Conservation (phyloP, 2,888 invertebrate species). For the Muschampia plurimacula region DNA sequence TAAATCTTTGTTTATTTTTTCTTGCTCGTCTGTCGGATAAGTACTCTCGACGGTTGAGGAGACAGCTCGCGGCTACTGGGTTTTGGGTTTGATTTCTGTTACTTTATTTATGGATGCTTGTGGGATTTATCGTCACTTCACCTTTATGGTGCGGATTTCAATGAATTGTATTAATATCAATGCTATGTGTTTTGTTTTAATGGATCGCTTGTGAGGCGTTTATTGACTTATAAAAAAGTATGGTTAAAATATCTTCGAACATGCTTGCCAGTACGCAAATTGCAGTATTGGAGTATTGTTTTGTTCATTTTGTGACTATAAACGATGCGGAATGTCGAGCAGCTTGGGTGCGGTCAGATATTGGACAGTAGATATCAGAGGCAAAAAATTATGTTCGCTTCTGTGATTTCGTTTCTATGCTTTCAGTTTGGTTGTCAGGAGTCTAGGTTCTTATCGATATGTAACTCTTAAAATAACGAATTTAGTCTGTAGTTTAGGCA, state of each 20-base stretch:
- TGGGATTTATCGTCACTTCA: conserved; percentile 63
- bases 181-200: conserved; percentile 26
- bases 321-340: neutral
- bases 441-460: too few relatives aligned
- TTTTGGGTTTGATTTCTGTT: conserved; percentile 61
- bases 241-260: neutral
- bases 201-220: neutral
- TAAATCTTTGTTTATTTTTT: conserved; percentile 70
- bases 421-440: too few relatives aligned
- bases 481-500: too few relatives aligned
- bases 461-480: too few relatives aligned
- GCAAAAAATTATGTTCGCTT: neutral
- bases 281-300: neutral
- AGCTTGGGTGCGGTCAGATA: neutral
- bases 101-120: conserved; percentile 58
- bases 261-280: neutral
- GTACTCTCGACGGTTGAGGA: conserved; percentile 58
- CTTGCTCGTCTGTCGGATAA: conserved; percentile 61
- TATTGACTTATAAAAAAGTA: conserved; percentile 14
- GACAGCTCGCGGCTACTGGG: conserved; percentile 73
- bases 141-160: conserved; percentile 59
- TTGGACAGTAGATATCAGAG: neutral
- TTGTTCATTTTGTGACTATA: neutral
- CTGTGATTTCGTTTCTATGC: neutral
- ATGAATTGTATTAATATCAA: conserved; percentile 60